Conservation (phyloP, 2,888 invertebrate species). For the Zhuqinia jingwanae region DNA sequence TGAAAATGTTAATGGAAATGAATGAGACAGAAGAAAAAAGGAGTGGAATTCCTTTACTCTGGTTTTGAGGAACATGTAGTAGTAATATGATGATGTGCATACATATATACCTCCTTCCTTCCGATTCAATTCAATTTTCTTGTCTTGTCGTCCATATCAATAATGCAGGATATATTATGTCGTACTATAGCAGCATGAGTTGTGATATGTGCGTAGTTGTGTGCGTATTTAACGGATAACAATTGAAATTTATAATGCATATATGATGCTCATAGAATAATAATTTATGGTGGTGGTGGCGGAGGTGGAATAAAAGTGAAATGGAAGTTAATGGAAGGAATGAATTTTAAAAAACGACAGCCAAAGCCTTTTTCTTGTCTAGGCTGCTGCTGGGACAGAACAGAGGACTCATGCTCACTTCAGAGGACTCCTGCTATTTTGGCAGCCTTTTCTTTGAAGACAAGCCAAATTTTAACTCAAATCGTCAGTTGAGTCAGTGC, state of each 20-base stretch:
- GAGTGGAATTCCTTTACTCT: conserved; percentile 28
- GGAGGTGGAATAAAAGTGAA: conserved; percentile 8
- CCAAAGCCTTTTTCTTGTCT: no score
- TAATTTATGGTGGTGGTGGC: conserved; percentile 29
- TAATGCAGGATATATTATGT: conserved; percentile 10
- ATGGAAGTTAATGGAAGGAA: conserved; percentile 36
- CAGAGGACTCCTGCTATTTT: conserved; percentile 28
- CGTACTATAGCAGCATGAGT: not conserved
- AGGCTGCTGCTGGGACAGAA: no score
- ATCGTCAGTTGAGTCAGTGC: no score
- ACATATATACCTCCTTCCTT: not conserved
- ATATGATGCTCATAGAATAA: conserved; percentile 47
- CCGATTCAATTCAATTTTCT: conserved; percentile 37
- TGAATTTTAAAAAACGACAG: conserved; percentile 18
- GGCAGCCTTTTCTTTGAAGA: not conserved
- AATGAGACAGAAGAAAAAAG: conserved; percentile 42
- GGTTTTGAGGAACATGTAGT: no score
- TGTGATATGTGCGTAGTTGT: not conserved
- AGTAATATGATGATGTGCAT: no score
- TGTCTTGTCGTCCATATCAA: conserved; percentile 32
- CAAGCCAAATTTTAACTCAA: not conserved
- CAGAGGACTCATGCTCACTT: conserved; percentile 18
- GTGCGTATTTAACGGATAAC: conserved; percentile 24
- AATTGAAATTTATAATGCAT: conserved; percentile 36
- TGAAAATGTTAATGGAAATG: conserved; percentile 38